Evolutionary conservation across 2,888 invertebrate genomes (phyloP).

Genomic region (Megalurothrips usitatus): DNA sequence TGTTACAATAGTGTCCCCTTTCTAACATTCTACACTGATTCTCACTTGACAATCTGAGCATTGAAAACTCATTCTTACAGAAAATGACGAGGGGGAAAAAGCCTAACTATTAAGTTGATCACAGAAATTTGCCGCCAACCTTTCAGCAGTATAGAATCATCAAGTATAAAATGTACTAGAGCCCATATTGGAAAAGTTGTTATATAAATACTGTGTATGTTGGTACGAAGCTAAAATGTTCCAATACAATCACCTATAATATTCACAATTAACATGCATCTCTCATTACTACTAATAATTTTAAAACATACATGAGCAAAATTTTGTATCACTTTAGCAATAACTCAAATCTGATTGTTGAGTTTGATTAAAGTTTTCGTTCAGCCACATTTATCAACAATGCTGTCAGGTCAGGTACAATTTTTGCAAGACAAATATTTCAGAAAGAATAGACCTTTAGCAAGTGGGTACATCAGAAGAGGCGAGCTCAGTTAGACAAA

Average conservation of each 20-base stretch:
- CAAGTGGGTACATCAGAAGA: no score
- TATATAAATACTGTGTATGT: constrained; percentile 7
- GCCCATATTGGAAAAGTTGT: not conserved
- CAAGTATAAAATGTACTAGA: constrained; percentile 7
- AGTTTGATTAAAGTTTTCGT: not conserved
- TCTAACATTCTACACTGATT: not conserved
- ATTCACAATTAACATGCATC: not conserved
- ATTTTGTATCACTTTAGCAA: constrained; percentile 23
- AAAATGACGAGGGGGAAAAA: not conserved
- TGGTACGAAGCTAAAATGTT: not conserved
- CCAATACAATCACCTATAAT: not conserved
- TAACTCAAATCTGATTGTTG: not conserved
- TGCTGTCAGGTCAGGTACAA: constrained; percentile 10
- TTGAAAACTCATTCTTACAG: not conserved
- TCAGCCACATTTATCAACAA: not conserved
- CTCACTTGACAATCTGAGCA: not conserved
- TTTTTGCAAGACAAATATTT: not conserved
- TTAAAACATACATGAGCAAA: constrained; percentile 18
- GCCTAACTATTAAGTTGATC: not conserved
- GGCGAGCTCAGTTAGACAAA: not conserved
- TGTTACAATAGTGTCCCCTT: not conserved
- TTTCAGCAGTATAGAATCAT: constrained; percentile 5
- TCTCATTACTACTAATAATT: not conserved
- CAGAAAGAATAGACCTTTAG: not conserved
- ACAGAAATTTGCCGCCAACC: constrained; percentile 14